Percentiles rank a stretch among this genome's conserved stretches.
These are phyloP conservation scores for Sisyra terminalis DNA, from an alignment of 2,888 invertebrate genomes.

Conservation along the genomic window DNA sequence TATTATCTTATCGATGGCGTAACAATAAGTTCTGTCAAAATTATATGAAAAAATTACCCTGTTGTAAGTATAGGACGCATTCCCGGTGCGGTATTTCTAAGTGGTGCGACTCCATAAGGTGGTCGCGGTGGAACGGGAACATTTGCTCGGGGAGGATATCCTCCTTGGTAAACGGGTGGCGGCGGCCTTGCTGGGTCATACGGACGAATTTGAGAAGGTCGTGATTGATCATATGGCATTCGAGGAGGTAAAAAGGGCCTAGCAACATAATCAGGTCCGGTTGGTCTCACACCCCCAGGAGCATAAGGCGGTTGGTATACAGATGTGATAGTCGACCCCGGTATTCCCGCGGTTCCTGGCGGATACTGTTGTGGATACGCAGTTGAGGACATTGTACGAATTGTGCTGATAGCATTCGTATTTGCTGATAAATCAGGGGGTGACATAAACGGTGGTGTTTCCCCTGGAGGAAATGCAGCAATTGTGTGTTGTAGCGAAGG, in stretches of 20 bases:
- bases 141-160: constrained; percentile 15
- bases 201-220: constrained; percentile 22
- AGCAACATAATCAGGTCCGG: not conserved
- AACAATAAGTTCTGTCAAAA: no score
- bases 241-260: constrained; percentile 16
- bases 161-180: constrained; percentile 19
- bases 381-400: constrained; percentile 11
- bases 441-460: constrained; percentile 10
- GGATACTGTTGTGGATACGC: constrained; percentile 16
- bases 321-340: constrained; percentile 23
- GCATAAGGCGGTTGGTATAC: constrained; percentile 18
- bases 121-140: constrained; percentile 9
- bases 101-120: constrained; percentile 7
- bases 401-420: not conserved
- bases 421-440: constrained; percentile 2
- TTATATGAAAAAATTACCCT: constrained; percentile 29
- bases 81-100: constrained; percentile 31
- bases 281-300: not conserved
- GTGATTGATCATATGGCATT: constrained; percentile 18
- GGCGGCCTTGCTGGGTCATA: constrained; percentile 23
- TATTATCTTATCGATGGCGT: no score
- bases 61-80: constrained; percentile 31
- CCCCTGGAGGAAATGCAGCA: constrained; percentile 16
- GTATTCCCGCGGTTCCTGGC: constrained; percentile 24
- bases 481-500: constrained; percentile 13